A percentile compares a stretch with the other conserved stretches of the same genome.
Evolutionary conservation across 2,888 invertebrate genomes (phyloP).

Genomic region (Sericinus montela): DNA sequence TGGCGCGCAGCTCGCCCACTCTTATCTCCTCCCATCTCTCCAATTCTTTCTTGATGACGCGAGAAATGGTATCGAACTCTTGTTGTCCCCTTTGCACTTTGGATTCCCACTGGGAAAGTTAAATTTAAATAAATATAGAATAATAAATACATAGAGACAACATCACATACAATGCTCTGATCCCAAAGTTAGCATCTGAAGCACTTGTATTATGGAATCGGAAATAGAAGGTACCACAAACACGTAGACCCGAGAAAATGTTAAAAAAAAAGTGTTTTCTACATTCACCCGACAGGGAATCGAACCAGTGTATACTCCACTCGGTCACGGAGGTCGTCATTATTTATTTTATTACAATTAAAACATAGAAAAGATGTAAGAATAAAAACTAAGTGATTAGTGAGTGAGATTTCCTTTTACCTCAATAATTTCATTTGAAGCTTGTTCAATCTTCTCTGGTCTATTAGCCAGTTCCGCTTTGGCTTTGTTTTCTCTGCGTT

Average conservation of each 20-base stretch:
- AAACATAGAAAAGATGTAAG: neutral
- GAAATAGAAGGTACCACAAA: too few relatives aligned
- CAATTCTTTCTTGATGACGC: slow-evolving; percentile 95
- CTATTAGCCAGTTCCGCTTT: slow-evolving; percentile 94
- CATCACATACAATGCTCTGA: too few relatives aligned
- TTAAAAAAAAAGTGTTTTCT: too few relatives aligned
- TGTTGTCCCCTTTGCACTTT: slow-evolving; percentile 98
- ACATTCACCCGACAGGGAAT: too few relatives aligned
- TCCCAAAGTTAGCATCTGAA: too few relatives aligned
- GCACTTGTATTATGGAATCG: too few relatives aligned
- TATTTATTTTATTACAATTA: neutral
- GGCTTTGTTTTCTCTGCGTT: slow-evolving; percentile 95
- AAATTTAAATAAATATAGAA: too few relatives aligned
- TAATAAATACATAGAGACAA: too few relatives aligned
- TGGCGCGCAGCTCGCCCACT: slow-evolving; percentile 93
- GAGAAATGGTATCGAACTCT: slow-evolving; percentile 96
- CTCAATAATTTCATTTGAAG: slow-evolving; percentile 94
- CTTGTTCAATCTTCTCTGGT: slow-evolving; percentile 92
- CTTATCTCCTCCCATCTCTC: slow-evolving; percentile 94
- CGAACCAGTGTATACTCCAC: too few relatives aligned
- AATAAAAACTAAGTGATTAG: too few relatives aligned
- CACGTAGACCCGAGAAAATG: too few relatives aligned
- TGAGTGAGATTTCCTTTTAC: slow-evolving; percentile 56
- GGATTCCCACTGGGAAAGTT: slow-evolving; percentile 87
- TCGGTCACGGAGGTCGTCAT: too few relatives aligned